Percentiles rank a stretch among this genome's conserved stretches.
phyloP scores from a whole-genome alignment of 2,797 vertebrate genomes.

The Harpagifer antarcticus region DNA sequence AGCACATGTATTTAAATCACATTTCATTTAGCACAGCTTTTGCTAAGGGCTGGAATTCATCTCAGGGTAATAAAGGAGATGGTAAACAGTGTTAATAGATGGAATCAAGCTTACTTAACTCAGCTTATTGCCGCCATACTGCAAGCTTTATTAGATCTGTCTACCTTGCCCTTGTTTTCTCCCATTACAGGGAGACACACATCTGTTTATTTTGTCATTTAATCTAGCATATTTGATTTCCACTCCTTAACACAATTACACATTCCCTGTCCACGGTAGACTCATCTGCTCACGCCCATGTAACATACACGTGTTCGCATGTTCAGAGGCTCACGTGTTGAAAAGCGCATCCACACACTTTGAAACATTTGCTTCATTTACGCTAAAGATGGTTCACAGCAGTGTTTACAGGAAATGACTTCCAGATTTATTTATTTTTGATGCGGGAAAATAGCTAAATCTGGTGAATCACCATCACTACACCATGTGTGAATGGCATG shows the following conservation, averaged over 20 bases:
- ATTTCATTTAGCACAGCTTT: slow-evolving; percentile 60
- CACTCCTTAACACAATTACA: slow-evolving; percentile 73
- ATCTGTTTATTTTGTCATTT: slow-evolving; percentile 81
- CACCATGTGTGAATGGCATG: slow-evolving; percentile 28
- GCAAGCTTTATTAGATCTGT: slow-evolving; percentile 73
- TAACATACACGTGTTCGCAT: slow-evolving; percentile 5
- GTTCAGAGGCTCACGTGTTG: neutral
- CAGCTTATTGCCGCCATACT: slow-evolving; percentile 72
- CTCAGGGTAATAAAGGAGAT: slow-evolving; percentile 70
- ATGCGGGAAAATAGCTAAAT: slow-evolving; percentile 37
- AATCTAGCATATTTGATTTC: slow-evolving; percentile 81
- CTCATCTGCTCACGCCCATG: slow-evolving; percentile 49
- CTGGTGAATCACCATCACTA: slow-evolving; percentile 41
- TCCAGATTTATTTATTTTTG: slow-evolving; percentile 2
- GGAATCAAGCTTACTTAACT: slow-evolving; percentile 74
- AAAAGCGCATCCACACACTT: slow-evolving; percentile 1
- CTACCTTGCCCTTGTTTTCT: slow-evolving; percentile 71
- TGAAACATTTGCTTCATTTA: slow-evolving; percentile 10
- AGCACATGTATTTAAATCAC: slow-evolving; percentile 53
- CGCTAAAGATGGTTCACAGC: slow-evolving; percentile 12
- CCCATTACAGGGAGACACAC: slow-evolving; percentile 67
- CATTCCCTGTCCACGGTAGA: slow-evolving; percentile 40
- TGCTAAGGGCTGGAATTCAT: slow-evolving; percentile 66
- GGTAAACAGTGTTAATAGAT: slow-evolving; percentile 79
- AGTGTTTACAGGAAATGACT: slow-evolving; percentile 15